A percentile compares a stretch with the other conserved stretches of the same genome.
phyloP scores from a whole-genome alignment of 2,888 invertebrate species.

The Leptura quadrifasciata region DNA sequence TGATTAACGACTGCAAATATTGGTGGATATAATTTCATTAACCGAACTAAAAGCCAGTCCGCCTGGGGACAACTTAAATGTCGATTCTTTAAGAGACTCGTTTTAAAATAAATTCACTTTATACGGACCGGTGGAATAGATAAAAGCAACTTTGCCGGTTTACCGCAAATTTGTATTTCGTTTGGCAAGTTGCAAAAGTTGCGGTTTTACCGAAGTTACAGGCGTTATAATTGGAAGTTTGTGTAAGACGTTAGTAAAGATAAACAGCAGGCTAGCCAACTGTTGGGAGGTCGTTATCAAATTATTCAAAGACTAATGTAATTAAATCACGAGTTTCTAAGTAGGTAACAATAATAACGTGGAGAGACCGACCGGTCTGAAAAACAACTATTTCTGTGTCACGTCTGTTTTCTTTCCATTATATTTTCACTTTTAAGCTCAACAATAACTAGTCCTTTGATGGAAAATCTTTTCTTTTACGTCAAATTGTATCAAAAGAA shows the following conservation, averaged over 20 bases:
- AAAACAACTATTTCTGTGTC: not conserved
- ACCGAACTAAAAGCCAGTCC: no score
- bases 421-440: not conserved
- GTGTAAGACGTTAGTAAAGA: constrained; percentile 41
- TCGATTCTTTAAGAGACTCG: not conserved
- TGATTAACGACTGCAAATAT: no score
- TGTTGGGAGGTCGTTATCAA: constrained; percentile 67
- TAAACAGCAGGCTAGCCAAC: constrained; percentile 59
- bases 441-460: not conserved
- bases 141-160: constrained; percentile 18
- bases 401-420: not conserved
- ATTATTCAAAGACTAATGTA: constrained; percentile 67
- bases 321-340: constrained; percentile 65
- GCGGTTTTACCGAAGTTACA: constrained; percentile 14
- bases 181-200: constrained; percentile 32
- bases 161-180: constrained; percentile 34
- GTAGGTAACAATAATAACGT: constrained; percentile 59
- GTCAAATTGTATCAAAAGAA: not conserved
- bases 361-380: not conserved
- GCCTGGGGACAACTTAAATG: not conserved
- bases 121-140: not conserved
- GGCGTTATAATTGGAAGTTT: constrained; percentile 44
- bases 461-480: not conserved
- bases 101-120: not conserved
- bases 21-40: no score